Base-by-base conservation (phyloP, 2,797 vertebrate species). In the Thaleichthys pacificus region DNA sequence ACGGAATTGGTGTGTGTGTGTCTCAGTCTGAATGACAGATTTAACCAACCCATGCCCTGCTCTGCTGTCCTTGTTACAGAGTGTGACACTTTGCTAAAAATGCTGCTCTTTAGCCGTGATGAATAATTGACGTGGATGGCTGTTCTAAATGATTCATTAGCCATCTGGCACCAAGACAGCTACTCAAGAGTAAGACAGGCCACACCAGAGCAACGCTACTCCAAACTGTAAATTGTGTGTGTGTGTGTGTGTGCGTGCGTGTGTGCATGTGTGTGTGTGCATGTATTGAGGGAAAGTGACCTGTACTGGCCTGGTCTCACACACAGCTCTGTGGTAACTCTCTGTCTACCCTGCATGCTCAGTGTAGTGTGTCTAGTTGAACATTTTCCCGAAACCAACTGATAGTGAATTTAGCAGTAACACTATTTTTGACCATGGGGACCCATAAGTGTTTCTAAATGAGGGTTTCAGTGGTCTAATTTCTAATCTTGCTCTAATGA, bases 91-190 rank as follows among this genome's bases (percentile, higher is more conserved):
- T 80, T 73, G 66, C 90, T 88, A 86, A 93, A 95, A 88, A 86
- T 86, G 91, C 92, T 91, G 91, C 93, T 94, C 87, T 94, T 94
- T 85, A 91, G 68, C 91, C 90, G 82, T 89, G 89, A 94, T 96
- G 93, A 95, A 95, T 96, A 95, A 96, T 93, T 94, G 84, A 95
- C 93, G 88, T 85, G 79, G 88, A 85, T 87, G 86, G 88, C 90
- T 84, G 89, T 85, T 89, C 87, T 93, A 90, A 94, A 92, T 95
- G 93, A 96, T 94, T 96, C 93, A 95, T 94, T 90, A 89, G 84
- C 94, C 94, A 94, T 95, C 94, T 96, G 94, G 89, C 88, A 80
- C 5, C 38, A 81, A 82, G 78, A 89, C 75, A 85, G 78, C 85
- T 72, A 82, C 77, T 66, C 51, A 66, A 42, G 69, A 76, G 73